Percentiles rank a stretch among this genome's conserved stretches.
phyloP scores from a whole-genome alignment of 2,797 vertebrate species.

The Poecilia picta region DNA sequence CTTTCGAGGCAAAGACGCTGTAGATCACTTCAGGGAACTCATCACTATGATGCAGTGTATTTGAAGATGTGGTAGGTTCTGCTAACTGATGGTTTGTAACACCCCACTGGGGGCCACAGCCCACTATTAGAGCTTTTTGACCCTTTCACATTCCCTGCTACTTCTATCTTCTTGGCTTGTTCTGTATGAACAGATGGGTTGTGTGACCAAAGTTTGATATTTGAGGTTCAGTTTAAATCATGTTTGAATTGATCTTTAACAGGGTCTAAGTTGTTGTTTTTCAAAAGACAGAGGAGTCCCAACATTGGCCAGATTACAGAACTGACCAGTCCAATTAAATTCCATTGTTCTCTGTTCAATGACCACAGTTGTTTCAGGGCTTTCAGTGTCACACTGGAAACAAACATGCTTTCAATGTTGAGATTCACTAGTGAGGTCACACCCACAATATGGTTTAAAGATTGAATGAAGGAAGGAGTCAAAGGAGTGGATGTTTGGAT shows the following conservation, averaged over 20 bases:
- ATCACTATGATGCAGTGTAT: conserved; percentile 74
- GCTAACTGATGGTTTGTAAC: conserved; percentile 72
- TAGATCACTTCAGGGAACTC: conserved; percentile 80
- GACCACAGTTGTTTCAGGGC: too few relatives aligned
- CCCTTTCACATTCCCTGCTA: conserved; percentile 12
- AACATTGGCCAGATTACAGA: neutral
- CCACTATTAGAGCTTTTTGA: conserved; percentile 56
- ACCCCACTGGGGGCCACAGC: conserved; percentile 67
- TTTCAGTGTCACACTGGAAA: too few relatives aligned
- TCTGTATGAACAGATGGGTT: conserved; percentile 8
- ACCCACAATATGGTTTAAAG: too few relatives aligned
- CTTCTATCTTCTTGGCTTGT: conserved; percentile 20
- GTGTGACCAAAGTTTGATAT: neutral
- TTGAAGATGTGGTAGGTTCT: conserved; percentile 76
- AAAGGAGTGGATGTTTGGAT: too few relatives aligned
- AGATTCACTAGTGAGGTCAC: too few relatives aligned
- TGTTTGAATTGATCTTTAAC: neutral
- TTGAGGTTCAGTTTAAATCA: conserved; percentile 22
- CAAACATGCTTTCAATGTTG: too few relatives aligned
- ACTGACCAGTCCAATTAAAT: too few relatives aligned
- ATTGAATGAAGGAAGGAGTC: too few relatives aligned
- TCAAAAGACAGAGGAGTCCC: neutral
- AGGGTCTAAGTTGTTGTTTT: neutral
- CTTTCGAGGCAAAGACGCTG: conserved; percentile 80
- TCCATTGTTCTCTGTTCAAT: too few relatives aligned